Conservation (phyloP, 2,113 vertebrate species). For the Cyprinodon variegatus region DNA sequence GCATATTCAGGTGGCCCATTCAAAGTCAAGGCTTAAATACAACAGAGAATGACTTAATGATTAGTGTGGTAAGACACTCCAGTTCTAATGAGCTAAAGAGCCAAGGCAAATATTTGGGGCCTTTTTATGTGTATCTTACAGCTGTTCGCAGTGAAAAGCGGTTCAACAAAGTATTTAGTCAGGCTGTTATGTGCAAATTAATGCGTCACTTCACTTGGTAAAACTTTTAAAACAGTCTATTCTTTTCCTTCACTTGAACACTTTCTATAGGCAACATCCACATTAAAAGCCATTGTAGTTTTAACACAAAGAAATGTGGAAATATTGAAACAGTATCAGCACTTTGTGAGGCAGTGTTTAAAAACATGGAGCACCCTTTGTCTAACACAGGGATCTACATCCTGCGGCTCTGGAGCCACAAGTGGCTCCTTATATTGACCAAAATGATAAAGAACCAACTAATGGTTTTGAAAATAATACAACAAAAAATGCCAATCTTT, state of each 20-base stretch:
- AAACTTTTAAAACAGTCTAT: neutral
- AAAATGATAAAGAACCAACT: too few species aligned
- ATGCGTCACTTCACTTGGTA: neutral
- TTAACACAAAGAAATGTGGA: neutral
- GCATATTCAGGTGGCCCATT: neutral
- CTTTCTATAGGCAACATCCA: neutral
- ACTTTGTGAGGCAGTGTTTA: neutral
- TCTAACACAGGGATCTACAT: neutral
- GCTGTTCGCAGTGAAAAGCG: neutral
- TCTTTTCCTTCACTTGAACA: neutral
- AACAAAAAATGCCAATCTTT: too few species aligned
- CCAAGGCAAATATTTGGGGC: neutral
- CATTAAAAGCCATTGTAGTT: too few species aligned
- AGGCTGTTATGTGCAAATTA: neutral
- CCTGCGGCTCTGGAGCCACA: too few species aligned
- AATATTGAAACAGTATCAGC: neutral
- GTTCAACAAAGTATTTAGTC: neutral
- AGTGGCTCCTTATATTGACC: too few species aligned
- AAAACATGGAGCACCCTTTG: neutral
- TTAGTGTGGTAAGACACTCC: neutral
- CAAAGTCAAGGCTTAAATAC: neutral
- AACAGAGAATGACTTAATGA: neutral
- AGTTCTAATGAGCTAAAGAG: neutral
- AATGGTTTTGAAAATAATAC: too few species aligned
- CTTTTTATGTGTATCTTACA: neutral